Evolutionary conservation across 2,797 vertebrate genomes (phyloP).

Genomic region (Mus minutoides): DNA sequence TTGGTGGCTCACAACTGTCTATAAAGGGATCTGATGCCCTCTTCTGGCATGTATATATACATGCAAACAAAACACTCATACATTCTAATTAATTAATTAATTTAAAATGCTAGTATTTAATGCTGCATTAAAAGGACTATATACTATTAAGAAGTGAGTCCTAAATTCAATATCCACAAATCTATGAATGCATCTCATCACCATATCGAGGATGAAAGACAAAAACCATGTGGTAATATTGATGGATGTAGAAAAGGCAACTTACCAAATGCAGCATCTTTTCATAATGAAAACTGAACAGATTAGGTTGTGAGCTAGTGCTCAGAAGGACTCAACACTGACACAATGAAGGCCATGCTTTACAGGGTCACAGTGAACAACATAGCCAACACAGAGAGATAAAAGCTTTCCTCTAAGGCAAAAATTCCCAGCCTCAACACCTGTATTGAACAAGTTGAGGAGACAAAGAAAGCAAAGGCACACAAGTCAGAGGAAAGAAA

Average conservation of each 20-base stretch:
- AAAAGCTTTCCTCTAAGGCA: neutral
- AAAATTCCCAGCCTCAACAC: neutral
- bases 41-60: neutral
- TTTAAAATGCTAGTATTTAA: neutral
- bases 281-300: neutral
- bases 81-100: neutral
- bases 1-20: neutral
- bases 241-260: neutral
- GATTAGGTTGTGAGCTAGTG: neutral
- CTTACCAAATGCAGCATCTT: neutral
- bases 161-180: neutral
- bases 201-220: neutral
- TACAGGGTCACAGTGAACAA: neutral
- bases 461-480: neutral
- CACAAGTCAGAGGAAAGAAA: neutral
- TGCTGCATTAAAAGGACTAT: neutral
- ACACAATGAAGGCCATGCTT: neutral
- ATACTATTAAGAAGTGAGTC: neutral
- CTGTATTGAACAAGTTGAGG: neutral
- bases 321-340: neutral
- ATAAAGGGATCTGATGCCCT: neutral
- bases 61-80: neutral
- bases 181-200: neutral
- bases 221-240: neutral
- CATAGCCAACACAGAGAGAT: neutral